Percentiles rank a stretch among this genome's conserved stretches.
Evolutionary conservation across 2,113 vertebrate species (phyloP).

Genomic region (Alethe castanea): DNA sequence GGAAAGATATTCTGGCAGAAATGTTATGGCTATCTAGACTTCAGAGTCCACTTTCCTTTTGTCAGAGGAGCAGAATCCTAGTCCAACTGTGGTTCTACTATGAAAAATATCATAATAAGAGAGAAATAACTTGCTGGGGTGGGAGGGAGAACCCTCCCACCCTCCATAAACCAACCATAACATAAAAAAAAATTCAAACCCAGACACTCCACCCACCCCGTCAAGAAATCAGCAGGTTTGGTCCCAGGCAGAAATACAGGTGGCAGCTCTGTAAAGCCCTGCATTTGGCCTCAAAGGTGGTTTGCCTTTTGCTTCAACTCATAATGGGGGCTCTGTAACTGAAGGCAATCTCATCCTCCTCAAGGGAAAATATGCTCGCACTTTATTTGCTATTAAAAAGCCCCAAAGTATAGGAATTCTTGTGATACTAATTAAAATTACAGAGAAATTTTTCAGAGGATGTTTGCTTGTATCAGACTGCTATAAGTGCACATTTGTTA

Average conservation of each 20-base stretch:
- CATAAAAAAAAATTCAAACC: not conserved
- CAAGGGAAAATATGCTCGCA: not conserved
- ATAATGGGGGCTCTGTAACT: not conserved
- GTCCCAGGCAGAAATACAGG: fast-evolving
- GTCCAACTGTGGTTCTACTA: not conserved
- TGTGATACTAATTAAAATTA: not conserved
- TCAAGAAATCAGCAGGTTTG: not conserved
- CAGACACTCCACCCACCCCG: fast-evolving
- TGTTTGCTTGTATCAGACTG: not conserved
- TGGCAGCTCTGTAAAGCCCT: not conserved
- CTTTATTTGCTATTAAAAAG: not conserved
- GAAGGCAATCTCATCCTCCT: not conserved
- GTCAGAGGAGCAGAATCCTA: not conserved
- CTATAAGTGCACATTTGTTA: not conserved
- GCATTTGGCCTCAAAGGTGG: not conserved
- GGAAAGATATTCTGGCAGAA: not conserved
- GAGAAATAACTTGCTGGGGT: not conserved
- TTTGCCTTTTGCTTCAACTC: not conserved
- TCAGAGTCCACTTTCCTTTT: not conserved
- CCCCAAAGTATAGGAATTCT: not conserved
- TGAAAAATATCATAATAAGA: not conserved
- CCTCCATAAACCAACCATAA: not conserved
- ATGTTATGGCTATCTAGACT: not conserved
- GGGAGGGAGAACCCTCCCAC: no score
- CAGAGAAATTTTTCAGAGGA: not conserved